phyloP scores from a whole-genome alignment of 2,113 vertebrate genomes.

The Pithys albifrons region DNA sequence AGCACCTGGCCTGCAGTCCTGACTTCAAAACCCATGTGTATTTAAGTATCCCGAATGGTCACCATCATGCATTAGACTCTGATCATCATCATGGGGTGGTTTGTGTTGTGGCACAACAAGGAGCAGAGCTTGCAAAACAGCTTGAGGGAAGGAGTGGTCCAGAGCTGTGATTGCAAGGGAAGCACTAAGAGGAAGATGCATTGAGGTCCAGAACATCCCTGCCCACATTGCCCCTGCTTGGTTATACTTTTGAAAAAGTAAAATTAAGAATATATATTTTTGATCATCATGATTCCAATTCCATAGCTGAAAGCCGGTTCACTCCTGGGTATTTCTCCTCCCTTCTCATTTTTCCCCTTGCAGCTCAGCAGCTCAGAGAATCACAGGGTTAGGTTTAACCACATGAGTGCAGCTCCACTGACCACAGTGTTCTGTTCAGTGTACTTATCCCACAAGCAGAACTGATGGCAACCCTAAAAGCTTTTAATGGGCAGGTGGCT shows the following conservation, averaged over 20 bases:
- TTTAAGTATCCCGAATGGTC: neutral
- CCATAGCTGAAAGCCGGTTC: neutral
- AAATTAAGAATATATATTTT: neutral
- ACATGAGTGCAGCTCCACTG: neutral
- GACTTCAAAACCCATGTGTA: neutral
- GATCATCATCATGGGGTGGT: neutral
- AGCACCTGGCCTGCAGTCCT: neutral
- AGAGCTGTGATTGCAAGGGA: neutral
- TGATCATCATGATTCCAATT: neutral
- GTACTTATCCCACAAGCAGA: neutral
- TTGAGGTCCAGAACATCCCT: neutral
- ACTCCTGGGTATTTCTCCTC: neutral
- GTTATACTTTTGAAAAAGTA: neutral
- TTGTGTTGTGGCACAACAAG: neutral
- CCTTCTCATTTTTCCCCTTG: neutral
- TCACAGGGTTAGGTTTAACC: neutral
- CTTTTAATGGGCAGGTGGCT: neutral
- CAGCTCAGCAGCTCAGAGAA: neutral
- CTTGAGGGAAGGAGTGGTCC: neutral
- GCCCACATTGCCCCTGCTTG: neutral
- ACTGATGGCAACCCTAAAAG: neutral
- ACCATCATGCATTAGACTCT: neutral
- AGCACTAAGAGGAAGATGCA: neutral
- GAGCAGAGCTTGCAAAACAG: conserved; percentile 1
- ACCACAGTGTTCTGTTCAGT: neutral